Conservation (phyloP, 2,797 vertebrate species). For the Notolabrus celidotus region DNA sequence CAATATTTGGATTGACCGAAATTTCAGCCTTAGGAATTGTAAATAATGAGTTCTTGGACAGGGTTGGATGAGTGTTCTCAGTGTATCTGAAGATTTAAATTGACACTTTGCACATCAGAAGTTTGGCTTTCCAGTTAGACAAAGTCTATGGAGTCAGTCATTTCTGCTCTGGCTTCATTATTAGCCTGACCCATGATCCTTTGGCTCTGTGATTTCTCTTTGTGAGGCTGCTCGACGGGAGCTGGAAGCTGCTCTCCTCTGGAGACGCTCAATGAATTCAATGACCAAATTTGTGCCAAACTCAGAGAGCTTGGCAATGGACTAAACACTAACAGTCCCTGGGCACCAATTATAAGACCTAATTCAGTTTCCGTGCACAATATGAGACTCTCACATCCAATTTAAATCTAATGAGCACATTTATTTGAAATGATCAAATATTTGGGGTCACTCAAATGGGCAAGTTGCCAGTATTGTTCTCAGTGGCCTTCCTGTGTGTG, state of each 20-base stretch:
- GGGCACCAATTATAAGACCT: slow-evolving; percentile 20
- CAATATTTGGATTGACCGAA: too few relatives aligned
- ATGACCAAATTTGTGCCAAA: slow-evolving; percentile 37
- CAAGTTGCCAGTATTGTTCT: slow-evolving; percentile 4
- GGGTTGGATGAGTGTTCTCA: neutral
- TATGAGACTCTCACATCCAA: slow-evolving; percentile 32
- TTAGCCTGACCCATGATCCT: slow-evolving; percentile 11
- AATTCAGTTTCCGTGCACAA: slow-evolving; percentile 46
- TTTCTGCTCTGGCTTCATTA: neutral
- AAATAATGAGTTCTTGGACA: neutral
- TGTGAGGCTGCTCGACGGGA: slow-evolving; percentile 12
- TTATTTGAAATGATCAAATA: slow-evolving; percentile 32
- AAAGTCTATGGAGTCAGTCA: neutral
- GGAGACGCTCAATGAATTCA: slow-evolving; percentile 27
- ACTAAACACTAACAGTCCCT: slow-evolving; percentile 30
- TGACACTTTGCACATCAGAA: neutral
- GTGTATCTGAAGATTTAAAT: neutral
- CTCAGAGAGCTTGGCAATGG: slow-evolving; percentile 42
- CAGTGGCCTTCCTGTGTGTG: neutral
- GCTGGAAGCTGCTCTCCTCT: slow-evolving; percentile 32
- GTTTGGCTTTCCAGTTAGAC: neutral
- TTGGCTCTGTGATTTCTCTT: slow-evolving; percentile 10
- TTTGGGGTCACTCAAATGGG: slow-evolving; percentile 7
- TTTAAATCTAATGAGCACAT: slow-evolving; percentile 35
- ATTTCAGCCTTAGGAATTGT: neutral